Evolutionary conservation across 2,113 vertebrate genomes (phyloP).

Genomic region (Psittacus erithacus): DNA sequence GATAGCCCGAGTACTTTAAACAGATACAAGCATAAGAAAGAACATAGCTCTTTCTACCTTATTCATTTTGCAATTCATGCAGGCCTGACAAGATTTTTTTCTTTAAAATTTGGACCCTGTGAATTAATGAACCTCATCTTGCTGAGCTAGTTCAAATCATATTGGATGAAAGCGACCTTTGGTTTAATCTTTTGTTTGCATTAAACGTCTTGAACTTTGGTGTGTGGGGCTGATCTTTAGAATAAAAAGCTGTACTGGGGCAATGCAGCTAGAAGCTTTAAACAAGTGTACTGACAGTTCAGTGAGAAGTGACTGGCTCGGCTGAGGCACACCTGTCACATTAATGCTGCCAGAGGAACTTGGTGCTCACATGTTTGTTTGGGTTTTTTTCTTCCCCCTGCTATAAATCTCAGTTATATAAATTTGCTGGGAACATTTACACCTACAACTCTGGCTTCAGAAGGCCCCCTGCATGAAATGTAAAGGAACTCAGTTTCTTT

Average conservation of each 20-base stretch:
- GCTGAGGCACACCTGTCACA: neutral
- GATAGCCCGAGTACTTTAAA: neutral
- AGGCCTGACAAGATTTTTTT: neutral
- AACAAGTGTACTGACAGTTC: neutral
- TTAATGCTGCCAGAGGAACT: neutral
- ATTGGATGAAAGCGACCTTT: constrained; percentile 1
- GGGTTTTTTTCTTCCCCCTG: neutral
- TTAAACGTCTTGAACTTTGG: constrained; percentile 31
- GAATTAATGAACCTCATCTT: neutral
- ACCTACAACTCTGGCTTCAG: neutral
- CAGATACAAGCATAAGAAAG: neutral
- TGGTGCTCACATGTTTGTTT: neutral
- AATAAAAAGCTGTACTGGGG: constrained; percentile 3
- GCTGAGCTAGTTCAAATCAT: neutral
- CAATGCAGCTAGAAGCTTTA: constrained; percentile 26
- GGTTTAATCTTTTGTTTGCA: neutral
- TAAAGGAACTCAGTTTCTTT: constrained; percentile 6
- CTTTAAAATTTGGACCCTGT: neutral
- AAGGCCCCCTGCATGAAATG: neutral
- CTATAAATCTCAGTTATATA: neutral
- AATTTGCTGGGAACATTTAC: neutral
- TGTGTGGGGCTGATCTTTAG: constrained; percentile 45
- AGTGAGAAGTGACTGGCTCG: neutral
- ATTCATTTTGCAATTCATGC: neutral
- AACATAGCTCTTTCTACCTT: neutral